A percentile compares a stretch with the other conserved stretches of the same genome.
Evolutionary conservation across 2,797 vertebrate genomes (phyloP).

Genomic region (Acipenser transmontanus): DNA sequence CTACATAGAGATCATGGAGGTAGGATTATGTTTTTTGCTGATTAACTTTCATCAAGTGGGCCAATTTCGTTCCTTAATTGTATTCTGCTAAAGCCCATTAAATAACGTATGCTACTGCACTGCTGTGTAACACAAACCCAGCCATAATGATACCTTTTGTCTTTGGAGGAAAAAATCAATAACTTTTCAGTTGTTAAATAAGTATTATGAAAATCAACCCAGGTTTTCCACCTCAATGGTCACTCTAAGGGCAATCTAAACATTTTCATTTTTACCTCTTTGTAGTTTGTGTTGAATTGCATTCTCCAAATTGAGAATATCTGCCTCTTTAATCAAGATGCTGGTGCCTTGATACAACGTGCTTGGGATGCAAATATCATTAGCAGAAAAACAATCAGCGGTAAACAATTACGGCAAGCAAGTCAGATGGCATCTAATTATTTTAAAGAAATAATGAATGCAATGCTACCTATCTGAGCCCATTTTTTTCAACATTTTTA

Average conservation of each 20-base stretch:
- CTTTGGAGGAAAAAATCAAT: not conserved
- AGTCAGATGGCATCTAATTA: too few species aligned
- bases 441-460: too few species aligned
- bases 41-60: conserved; percentile 7
- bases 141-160: conserved; percentile 4
- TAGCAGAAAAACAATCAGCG: not conserved
- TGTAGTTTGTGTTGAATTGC: conserved; percentile 27
- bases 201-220: conserved; percentile 23
- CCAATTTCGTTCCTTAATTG: conserved; percentile 13
- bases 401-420: not conserved
- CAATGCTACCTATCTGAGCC: too few species aligned
- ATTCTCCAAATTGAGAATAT: conserved; percentile 5
- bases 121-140: conserved; percentile 11
- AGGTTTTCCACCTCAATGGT: not conserved
- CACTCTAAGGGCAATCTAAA: conserved; percentile 30
- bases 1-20: too few species aligned
- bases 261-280: conserved; percentile 22
- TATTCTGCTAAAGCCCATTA: conserved; percentile 3
- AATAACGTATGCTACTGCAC: conserved; percentile 1
- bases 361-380: not conserved
- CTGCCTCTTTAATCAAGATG: conserved; percentile 11
- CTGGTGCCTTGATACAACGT: not conserved
- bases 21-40: not conserved
- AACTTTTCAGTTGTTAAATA: conserved; percentile 18
- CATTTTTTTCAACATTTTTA: too few species aligned